phyloP scores from a whole-genome alignment of 2,888 invertebrate genomes.

The Cantharis nigra region DNA sequence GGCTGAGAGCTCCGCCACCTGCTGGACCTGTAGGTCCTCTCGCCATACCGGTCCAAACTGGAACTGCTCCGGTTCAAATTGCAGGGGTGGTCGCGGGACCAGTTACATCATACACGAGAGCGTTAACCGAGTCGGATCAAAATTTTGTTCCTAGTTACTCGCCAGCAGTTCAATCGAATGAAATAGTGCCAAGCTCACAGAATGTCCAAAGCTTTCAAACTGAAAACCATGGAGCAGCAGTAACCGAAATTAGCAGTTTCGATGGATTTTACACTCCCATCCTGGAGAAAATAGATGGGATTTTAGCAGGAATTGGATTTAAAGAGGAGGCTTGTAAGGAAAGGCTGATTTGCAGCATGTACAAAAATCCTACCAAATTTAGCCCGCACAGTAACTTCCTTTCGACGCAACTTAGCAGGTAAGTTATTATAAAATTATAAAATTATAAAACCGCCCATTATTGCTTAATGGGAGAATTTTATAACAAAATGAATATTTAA shows the following conservation, averaged over 20 bases:
- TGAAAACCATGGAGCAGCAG: slow-evolving; percentile 39
- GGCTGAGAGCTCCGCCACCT: background rate
- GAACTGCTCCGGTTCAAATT: background rate
- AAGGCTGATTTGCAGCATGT: slow-evolving; percentile 81
- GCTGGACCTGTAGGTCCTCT: background rate
- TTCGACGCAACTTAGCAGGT: slow-evolving; percentile 89
- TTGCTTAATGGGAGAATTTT: background rate
- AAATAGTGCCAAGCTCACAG: background rate
- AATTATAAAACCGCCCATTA: background rate
- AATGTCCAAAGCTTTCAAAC: background rate
- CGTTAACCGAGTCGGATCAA: background rate
- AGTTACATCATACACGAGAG: background rate
- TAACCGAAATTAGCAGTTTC: slow-evolving; percentile 45
- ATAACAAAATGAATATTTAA: background rate
- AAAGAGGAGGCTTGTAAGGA: slow-evolving; percentile 75
- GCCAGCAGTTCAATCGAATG: background rate
- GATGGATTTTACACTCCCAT: slow-evolving; percentile 79
- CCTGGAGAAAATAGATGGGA: slow-evolving; percentile 75
- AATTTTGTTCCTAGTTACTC: background rate
- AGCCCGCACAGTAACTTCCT: slow-evolving; percentile 87
- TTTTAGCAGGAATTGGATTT: slow-evolving; percentile 73
- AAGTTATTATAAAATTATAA: slow-evolving; percentile 55
- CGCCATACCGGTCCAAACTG: background rate
- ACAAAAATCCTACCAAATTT: slow-evolving; percentile 79
- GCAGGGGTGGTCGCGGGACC: background rate